Evolutionary conservation across 1,140 invertebrate genomes (phyloP), one percentile per base, ranked within the genome.

Genomic region (Drosophila aff.): DNA sequence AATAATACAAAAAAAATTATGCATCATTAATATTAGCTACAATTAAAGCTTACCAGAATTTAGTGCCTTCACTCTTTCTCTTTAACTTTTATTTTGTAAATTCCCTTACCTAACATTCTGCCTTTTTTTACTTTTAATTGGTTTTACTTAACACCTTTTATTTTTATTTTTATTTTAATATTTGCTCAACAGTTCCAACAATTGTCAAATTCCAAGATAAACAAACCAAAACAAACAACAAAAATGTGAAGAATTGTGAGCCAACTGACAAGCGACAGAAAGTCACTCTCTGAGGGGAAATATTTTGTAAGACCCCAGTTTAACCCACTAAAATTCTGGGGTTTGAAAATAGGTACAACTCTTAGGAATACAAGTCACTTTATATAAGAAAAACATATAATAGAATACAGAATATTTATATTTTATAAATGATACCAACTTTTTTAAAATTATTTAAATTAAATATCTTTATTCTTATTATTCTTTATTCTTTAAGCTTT

Each of bases 241-340:
- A 36, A 65, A 16, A 36, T 52, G 60, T 52, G 47, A 18, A 28
- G 28, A 69, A 68, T 50, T 64, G 65, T 68, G 38, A 43, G 9
- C 18, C 10, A 28, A 11, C 15, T 11, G 36, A 67, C 16, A 61
- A 40, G 23, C 11, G 16, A 43, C 60, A 40, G 13, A 67, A 15
- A 38, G 31, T 36, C 49, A 46, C 47, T 71, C 8, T 40, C 9
- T 21, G 18, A 52, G 7, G 26, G 21, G 31, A 40, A 40, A 38
- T 46, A 40, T 47, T 21, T 31, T 21, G 21, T 26, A 9, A 61
- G 13, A 41, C 10, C 0, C 1, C n/a, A 2, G 5, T 0, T 68
- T 64, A 43, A 50, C 65, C 26, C 36, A 8, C 9, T 31, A 9
- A 58, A 58, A n/a, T 1, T 0, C 4, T 2, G 0, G 16, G 1